Evolutionary conservation across 2,797 vertebrate species (phyloP).

Genomic region (Gymnothorax javanicus): DNA sequence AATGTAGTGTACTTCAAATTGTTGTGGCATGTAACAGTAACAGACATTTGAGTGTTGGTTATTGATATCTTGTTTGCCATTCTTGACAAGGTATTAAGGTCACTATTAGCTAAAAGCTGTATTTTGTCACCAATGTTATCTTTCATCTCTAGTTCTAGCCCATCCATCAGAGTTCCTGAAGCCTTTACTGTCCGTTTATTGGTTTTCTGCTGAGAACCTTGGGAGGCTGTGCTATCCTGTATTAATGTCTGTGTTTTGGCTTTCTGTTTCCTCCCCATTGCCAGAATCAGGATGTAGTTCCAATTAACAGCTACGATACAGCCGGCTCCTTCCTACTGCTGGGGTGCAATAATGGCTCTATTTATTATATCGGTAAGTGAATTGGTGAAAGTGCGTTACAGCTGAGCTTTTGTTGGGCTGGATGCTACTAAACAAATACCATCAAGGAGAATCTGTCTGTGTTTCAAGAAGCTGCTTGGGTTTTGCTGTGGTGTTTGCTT

Average conservation of each 20-base stretch:
- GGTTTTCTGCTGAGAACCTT: background rate
- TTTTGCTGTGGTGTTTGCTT: background rate
- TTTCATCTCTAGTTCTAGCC: background rate
- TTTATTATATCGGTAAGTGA: slow-evolving; percentile 78
- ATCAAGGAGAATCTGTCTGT: background rate
- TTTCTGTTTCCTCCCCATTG: background rate
- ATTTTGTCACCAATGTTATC: background rate
- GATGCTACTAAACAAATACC: background rate
- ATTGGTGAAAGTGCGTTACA: background rate
- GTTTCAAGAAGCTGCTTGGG: background rate
- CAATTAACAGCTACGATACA: slow-evolving; percentile 89
- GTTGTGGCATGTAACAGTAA: too few species aligned
- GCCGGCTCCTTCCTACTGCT: slow-evolving; percentile 90
- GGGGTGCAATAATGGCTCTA: slow-evolving; percentile 89
- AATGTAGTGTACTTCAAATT: too few species aligned
- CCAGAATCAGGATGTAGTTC: slow-evolving; percentile 89
- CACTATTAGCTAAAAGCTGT: background rate
- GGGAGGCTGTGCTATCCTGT: background rate
- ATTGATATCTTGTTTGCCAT: background rate
- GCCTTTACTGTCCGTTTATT: background rate
- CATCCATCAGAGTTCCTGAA: background rate
- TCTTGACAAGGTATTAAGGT: background rate
- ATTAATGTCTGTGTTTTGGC: background rate
- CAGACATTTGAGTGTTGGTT: background rate
- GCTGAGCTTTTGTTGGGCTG: background rate